Evolutionary conservation across 2,797 vertebrate species (phyloP).

Genomic region (Urosaurus nigricauda): DNA sequence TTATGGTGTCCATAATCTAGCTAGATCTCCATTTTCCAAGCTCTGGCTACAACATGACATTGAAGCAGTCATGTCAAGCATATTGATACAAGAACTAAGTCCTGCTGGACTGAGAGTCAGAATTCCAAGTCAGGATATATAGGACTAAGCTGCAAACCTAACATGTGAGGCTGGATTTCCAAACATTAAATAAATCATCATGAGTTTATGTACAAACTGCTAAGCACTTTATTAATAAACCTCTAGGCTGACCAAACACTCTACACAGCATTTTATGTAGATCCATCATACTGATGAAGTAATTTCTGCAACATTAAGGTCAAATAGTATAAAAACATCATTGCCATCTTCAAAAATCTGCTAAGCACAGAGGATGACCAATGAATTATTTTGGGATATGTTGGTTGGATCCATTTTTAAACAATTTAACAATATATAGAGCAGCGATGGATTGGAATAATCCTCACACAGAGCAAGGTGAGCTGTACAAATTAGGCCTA

Average conservation of each 20-base stretch:
- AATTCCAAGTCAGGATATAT: background rate
- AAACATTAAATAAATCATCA: background rate
- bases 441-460: too few relatives aligned
- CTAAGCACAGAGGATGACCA: background rate
- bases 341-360: background rate
- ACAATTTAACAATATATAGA: too few relatives aligned
- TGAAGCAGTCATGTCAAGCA: background rate
- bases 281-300: background rate
- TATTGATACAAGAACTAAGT: background rate
- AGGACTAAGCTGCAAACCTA: background rate
- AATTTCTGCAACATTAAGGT: background rate
- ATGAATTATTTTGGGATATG: too few relatives aligned
- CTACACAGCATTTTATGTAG: too few relatives aligned
- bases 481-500: slow-evolving; percentile 61
- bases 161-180: background rate
- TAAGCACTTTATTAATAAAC: too few relatives aligned
- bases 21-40: too few relatives aligned
- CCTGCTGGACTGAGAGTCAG: background rate
- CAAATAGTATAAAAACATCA: background rate
- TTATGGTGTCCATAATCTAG: too few relatives aligned
- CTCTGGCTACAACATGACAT: too few relatives aligned
- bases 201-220: too few relatives aligned
- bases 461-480: slow-evolving; percentile 43
- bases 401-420: too few relatives aligned
- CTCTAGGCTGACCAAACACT: background rate